Percentiles rank a stretch among this genome's conserved stretches.
phyloP scores from a whole-genome alignment of 2,888 invertebrate species.

The Adelphocoris suturalis region DNA sequence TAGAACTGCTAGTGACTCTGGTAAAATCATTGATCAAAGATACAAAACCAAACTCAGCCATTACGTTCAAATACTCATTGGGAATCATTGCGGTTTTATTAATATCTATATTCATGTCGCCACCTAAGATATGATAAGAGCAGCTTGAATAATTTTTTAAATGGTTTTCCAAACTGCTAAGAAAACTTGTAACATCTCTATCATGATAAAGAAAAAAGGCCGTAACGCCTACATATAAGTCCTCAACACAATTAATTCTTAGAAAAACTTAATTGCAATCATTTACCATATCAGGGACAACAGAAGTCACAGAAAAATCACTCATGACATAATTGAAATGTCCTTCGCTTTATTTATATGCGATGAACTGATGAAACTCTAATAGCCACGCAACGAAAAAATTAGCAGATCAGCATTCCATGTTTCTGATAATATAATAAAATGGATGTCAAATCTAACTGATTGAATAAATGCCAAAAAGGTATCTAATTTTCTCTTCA shows the following conservation, averaged over 20 bases:
- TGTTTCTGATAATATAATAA: constrained; percentile 12
- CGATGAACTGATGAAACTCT: background rate
- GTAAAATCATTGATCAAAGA: background rate
- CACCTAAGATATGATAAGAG: background rate
- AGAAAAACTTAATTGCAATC: background rate
- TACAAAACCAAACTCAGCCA: background rate
- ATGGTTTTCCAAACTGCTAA: background rate
- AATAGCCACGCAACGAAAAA: background rate
- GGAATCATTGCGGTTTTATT: background rate
- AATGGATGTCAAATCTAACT: background rate
- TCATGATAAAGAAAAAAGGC: background rate
- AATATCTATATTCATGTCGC: background rate
- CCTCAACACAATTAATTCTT: background rate
- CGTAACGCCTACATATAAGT: background rate
- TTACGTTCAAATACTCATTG: background rate
- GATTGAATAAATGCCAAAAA: constrained; percentile 9
- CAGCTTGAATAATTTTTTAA: background rate
- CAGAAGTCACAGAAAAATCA: background rate
- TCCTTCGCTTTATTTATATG: background rate
- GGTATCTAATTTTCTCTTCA: background rate
- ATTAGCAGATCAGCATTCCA: background rate
- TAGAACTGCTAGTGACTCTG: background rate
- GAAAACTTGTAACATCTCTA: background rate
- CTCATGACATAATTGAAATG: background rate
- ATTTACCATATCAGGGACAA: background rate